Evolutionary conservation across 2,797 vertebrate genomes (phyloP), one percentile per base, ranked within the genome.

Genomic region (Periophthalmus magnuspinnatus): DNA sequence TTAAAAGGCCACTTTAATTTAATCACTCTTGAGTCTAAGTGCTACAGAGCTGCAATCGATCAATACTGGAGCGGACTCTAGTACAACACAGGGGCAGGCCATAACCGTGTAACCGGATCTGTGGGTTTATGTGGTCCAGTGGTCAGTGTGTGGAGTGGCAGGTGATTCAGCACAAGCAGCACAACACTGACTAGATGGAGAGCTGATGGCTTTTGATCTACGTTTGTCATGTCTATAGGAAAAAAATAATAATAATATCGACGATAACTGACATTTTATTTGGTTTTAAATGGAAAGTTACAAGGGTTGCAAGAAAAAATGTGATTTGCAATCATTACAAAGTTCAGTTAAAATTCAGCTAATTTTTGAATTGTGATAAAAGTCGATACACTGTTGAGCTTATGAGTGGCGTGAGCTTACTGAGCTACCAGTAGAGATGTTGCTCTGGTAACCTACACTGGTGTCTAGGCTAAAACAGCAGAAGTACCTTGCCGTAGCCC

Each of bases 11-110:
- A 75, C 83, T 81, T 81, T 73, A 77, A 86, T 86, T 81, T 78
- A 86, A 86, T 90, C 83, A 78, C 80, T 84, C 66, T 81, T 86
- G 65, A 79, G 79, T 64, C 75, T 78, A 76, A 89, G 87, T 86
- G 88, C 84, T 82, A 81, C 65, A 70, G 75, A 24, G 64, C 38
- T 74, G 47, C 74, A 41, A 76, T 85, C 80, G 80, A 82, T 90
- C 83, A 72, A 88, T 88, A 86, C 72, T 1, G 38, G 73, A 80
- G 72, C 74, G 11, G 55, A 68, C 68, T 75, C 72, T 34, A 52
- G 81, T 79, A 50, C 70, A 77, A 86, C 65, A 61, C 69, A 71
- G 67, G 68, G 74, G 75, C 80, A 77, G 60, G 81, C 81, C 75
- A 75, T 72, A 83, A 83, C 76, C 85, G 74, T 85, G 88, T 76